Percentiles rank a stretch among this genome's conserved stretches.
Conservation (phyloP, 2,888 invertebrate species). For the Carcina quercana region DNA sequence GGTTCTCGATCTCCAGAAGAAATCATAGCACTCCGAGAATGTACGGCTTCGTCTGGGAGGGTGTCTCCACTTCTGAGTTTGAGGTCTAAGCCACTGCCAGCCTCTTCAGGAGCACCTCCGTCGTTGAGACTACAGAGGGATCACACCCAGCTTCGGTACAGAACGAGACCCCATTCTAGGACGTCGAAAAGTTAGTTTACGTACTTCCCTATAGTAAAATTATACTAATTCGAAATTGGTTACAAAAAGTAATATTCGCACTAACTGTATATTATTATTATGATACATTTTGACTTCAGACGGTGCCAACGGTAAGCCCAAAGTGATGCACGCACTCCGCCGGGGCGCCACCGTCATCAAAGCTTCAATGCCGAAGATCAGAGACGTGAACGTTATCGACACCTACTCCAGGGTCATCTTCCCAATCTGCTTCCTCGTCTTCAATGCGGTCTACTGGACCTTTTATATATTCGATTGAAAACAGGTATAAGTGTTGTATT, state of each 20-base stretch:
- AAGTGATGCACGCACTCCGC: slow-evolving; percentile 86
- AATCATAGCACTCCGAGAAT: slow-evolving; percentile 92
- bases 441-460: slow-evolving; percentile 97
- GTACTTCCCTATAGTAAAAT: neutral
- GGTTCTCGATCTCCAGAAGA: slow-evolving; percentile 73
- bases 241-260: no score
- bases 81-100: slow-evolving; percentile 78
- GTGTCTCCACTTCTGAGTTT: slow-evolving; percentile 76
- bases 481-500: no score
- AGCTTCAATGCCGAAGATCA: slow-evolving; percentile 95
- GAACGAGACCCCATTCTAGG: slow-evolving; percentile 72
- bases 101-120: slow-evolving; percentile 82
- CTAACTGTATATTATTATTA: no score
- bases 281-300: slow-evolving; percentile 58
- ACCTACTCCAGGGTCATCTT: slow-evolving; percentile 97
- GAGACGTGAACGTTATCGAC: slow-evolving; percentile 98
- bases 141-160: slow-evolving; percentile 68
- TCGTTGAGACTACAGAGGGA: slow-evolving; percentile 71
- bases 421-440: slow-evolving; percentile 95
- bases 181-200: slow-evolving; percentile 53
- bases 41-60: slow-evolving; percentile 82
- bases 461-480: slow-evolving; percentile 87
- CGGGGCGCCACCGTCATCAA: slow-evolving; percentile 90
- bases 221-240: no score
- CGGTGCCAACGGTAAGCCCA: slow-evolving; percentile 75